phyloP scores from a whole-genome alignment of 1,140 invertebrate species.

The Oreohelix idahoensis region DNA sequence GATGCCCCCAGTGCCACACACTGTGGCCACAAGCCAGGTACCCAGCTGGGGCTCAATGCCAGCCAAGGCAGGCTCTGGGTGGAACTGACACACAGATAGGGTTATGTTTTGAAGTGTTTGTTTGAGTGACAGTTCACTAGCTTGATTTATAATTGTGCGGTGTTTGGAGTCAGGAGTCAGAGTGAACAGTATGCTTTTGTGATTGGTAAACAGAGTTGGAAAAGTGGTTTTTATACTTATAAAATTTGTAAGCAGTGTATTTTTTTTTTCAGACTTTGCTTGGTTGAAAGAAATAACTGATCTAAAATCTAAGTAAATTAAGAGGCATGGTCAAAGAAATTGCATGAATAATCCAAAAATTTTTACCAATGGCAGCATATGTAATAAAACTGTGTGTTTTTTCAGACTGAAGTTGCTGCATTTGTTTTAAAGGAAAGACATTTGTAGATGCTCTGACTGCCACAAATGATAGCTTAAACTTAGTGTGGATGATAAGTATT shows the following conservation, averaged over 20 bases:
- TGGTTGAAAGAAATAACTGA: background rate
- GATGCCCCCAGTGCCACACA: slow-evolving; percentile 36
- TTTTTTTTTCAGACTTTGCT: background rate
- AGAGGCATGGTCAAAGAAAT: background rate
- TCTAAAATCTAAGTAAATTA: background rate
- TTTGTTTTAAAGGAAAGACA: background rate
- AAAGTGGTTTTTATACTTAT: background rate
- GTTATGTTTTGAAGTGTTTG: background rate
- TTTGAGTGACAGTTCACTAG: background rate
- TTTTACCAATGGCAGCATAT: slow-evolving; percentile 1
- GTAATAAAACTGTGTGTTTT: background rate
- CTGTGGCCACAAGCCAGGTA: slow-evolving; percentile 38
- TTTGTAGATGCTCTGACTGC: background rate
- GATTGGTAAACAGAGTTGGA: background rate
- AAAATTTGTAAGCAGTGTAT: background rate
- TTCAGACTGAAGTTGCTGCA: background rate
- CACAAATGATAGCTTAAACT: background rate
- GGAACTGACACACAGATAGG: slow-evolving; percentile 18
- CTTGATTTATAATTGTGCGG: background rate
- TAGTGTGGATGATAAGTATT: background rate
- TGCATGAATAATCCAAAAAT: background rate
- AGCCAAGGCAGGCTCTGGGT: slow-evolving; percentile 33
- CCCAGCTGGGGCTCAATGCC: slow-evolving; percentile 36
- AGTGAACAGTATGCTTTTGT: background rate
- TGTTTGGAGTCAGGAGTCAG: background rate